A percentile compares a stretch with the other conserved stretches of the same genome.
Evolutionary conservation across 2,113 vertebrate genomes (phyloP).

Genomic region (Mustelus asterias): DNA sequence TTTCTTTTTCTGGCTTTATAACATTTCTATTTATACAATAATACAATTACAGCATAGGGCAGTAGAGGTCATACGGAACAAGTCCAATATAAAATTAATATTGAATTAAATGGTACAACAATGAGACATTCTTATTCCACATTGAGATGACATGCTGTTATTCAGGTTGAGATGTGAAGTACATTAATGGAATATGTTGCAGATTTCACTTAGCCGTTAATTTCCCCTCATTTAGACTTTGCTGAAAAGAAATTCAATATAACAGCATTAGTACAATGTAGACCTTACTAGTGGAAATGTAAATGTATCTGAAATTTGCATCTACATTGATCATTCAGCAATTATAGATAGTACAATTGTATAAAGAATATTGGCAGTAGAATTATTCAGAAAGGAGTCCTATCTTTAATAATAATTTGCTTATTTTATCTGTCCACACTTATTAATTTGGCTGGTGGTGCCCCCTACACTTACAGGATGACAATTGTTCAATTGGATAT

Average conservation of each 20-base stretch:
- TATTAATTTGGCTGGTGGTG: background rate
- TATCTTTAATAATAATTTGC: background rate
- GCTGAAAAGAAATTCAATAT: background rate
- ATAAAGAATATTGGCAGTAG: background rate
- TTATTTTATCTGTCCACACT: background rate
- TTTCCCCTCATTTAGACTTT: too few relatives aligned
- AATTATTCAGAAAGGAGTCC: background rate
- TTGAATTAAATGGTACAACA: background rate
- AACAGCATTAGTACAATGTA: background rate
- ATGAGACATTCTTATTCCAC: background rate
- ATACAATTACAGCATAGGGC: background rate
- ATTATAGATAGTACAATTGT: background rate
- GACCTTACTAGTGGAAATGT: background rate
- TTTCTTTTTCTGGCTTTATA: background rate
- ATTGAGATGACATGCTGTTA: background rate
- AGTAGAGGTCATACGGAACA: background rate
- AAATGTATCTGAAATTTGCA: background rate
- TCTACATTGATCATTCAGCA: background rate
- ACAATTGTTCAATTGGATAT: background rate
- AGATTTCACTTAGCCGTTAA: too few relatives aligned
- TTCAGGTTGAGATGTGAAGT: background rate
- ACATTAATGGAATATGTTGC: too few relatives aligned
- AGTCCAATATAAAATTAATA: background rate
- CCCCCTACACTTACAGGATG: background rate
- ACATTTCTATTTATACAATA: background rate